These are phyloP conservation scores for Rhagium mordax DNA, from an alignment of 2,888 invertebrate species.

Conservation along the genomic window DNA sequence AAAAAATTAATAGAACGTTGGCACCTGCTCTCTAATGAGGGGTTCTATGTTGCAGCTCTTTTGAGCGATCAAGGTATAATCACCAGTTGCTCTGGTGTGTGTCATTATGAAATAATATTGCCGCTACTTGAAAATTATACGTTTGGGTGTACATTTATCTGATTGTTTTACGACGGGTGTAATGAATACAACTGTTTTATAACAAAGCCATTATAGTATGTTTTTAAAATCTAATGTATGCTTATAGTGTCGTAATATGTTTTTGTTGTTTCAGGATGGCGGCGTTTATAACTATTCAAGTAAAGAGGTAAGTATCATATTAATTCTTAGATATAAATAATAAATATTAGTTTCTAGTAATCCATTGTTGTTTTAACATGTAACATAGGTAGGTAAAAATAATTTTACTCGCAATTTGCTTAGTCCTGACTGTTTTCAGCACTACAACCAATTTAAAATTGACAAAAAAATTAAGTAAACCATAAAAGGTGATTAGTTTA, in stretches of 20 bases:
- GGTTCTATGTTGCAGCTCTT: slow-evolving; percentile 61
- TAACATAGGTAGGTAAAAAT: no score
- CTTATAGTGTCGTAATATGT: neutral
- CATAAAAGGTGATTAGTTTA: no score
- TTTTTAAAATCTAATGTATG: slow-evolving; percentile 11
- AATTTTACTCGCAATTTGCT: no score
- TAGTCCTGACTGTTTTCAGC: no score
- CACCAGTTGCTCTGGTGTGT: slow-evolving; percentile 51
- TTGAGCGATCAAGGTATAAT: slow-evolving; percentile 52
- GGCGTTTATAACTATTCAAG: slow-evolving; percentile 35
- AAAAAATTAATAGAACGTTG: slow-evolving; percentile 61
- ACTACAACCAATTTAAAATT: no score
- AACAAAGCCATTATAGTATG: slow-evolving; percentile 30
- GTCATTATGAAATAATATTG: slow-evolving; percentile 55
- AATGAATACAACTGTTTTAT: slow-evolving; percentile 44
- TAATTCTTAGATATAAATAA: no score
- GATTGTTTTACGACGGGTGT: slow-evolving; percentile 47
- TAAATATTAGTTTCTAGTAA: no score
- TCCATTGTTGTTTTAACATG: neutral
- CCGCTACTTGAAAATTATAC: slow-evolving; percentile 57
- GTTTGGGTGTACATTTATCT: slow-evolving; percentile 49
- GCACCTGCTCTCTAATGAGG: slow-evolving; percentile 64
- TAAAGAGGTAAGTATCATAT: slow-evolving; percentile 36
- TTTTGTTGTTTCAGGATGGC: slow-evolving; percentile 39
- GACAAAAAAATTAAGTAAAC: no score